These are phyloP conservation scores for Contarinia nasturtii DNA, from an alignment of 1,140 invertebrate genomes.

Conservation along the genomic window DNA sequence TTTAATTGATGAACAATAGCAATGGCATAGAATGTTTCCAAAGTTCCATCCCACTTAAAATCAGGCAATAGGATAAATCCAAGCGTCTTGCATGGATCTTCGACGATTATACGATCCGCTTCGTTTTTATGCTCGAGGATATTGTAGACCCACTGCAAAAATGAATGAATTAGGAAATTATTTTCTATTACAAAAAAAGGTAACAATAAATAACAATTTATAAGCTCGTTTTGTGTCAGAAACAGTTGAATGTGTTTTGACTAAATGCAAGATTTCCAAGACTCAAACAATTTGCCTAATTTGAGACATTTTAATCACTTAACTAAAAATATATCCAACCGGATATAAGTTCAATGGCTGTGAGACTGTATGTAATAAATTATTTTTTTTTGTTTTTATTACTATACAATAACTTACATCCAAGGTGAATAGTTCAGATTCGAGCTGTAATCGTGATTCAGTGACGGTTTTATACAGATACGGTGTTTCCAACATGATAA, in stretches of 20 bases:
- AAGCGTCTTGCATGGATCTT: constrained; percentile 55
- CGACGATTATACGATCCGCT: constrained; percentile 64
- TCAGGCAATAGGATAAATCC: constrained; percentile 85
- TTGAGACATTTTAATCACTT: neutral
- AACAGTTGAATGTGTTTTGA: constrained; percentile 3
- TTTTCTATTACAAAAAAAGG: neutral
- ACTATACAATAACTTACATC: too few relatives aligned
- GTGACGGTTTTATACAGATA: constrained; percentile 65
- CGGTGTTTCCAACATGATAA: constrained; percentile 68
- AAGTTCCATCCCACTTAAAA: constrained; percentile 80
- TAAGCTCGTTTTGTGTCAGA: constrained; percentile 16
- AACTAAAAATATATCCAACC: neutral
- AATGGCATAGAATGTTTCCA: constrained; percentile 63
- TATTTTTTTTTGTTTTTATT: too few relatives aligned
- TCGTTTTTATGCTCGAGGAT: constrained; percentile 83
- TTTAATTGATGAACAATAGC: constrained; percentile 53
- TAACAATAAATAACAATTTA: neutral
- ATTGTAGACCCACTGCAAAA: constrained; percentile 82
- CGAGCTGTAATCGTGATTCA: constrained; percentile 45
- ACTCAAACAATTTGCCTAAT: neutral
- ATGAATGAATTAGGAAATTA: neutral
- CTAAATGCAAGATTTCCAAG: neutral
- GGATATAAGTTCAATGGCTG: neutral
- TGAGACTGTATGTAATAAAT: too few relatives aligned
- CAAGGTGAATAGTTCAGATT: constrained; percentile 41